These are phyloP conservation scores for Linnaemya vulpina DNA, from an alignment of 2,888 invertebrate genomes.

Conservation along the genomic window DNA sequence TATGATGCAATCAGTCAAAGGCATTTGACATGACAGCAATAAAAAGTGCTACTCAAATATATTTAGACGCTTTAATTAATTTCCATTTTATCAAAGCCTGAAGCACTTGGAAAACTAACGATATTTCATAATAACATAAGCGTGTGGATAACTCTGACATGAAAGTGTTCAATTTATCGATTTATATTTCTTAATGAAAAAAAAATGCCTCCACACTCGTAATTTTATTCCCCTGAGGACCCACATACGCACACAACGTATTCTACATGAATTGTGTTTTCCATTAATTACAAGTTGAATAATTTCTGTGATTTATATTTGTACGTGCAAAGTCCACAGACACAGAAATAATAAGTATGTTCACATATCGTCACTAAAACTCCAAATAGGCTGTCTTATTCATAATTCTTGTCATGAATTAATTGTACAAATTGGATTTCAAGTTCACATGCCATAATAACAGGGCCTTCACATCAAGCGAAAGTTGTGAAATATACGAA, in stretches of 20 bases:
- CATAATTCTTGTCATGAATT: too few relatives aligned
- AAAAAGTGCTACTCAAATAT: neutral
- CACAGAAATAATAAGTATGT: neutral
- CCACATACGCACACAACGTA: too few relatives aligned
- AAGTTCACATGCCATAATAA: too few relatives aligned
- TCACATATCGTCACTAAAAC: neutral
- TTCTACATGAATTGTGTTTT: constrained; percentile 35
- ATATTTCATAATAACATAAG: neutral
- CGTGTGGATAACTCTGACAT: neutral
- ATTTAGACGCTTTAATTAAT: neutral
- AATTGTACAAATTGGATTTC: too few relatives aligned
- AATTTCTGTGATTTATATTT: constrained; percentile 39
- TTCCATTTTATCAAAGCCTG: neutral
- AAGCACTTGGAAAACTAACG: neutral
- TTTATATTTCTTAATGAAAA: neutral
- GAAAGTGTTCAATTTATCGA: constrained; percentile 11
- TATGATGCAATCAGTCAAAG: neutral
- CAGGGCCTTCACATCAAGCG: too few relatives aligned
- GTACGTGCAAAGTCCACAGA: constrained; percentile 35
- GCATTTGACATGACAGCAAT: neutral
- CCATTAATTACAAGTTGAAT: constrained; percentile 36
- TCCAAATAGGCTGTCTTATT: too few relatives aligned
- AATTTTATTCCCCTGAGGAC: neutral
- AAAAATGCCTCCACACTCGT: neutral
- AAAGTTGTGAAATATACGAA: too few relatives aligned